phyloP scores from a whole-genome alignment of 2,888 invertebrate species.

The Epistrophe grossulariae region DNA sequence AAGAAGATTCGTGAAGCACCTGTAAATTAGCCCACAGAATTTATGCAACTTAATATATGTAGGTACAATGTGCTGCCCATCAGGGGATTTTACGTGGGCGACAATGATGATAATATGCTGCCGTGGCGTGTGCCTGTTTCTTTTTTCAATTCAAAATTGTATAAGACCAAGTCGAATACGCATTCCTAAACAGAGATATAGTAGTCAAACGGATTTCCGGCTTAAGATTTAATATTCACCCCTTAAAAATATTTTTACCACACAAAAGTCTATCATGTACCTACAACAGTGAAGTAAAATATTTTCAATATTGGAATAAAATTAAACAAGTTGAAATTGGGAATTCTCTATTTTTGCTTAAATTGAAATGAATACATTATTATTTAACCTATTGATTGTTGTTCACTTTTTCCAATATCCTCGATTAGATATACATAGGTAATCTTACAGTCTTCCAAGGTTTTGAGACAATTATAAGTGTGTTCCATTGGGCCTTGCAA shows the following conservation, averaged over 20 bases:
- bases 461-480: too few species aligned
- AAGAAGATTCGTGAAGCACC: conserved; percentile 46
- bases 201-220: conserved; percentile 68
- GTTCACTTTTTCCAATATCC: too few species aligned
- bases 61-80: not conserved
- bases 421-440: too few species aligned
- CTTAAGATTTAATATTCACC: conserved; percentile 39
- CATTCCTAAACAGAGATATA: conserved; percentile 12
- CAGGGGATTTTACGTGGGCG: conserved; percentile 31
- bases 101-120: not conserved
- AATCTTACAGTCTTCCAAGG: too few species aligned
- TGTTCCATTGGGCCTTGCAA: too few species aligned
- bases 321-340: not conserved
- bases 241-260: conserved; percentile 10
- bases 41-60: conserved; percentile 17
- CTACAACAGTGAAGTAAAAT: not conserved
- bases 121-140: conserved; percentile 48
- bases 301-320: not conserved
- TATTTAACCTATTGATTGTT: too few species aligned
- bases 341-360: too few species aligned
- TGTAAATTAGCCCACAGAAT: conserved; percentile 60
- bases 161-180: conserved; percentile 8
- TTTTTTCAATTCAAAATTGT: too few species aligned
- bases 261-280: not conserved
- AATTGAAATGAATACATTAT: too few species aligned